These are phyloP conservation scores for Drosophila sp. DNA, from an alignment of 1,140 invertebrate genomes.

Conservation along the genomic window DNA sequence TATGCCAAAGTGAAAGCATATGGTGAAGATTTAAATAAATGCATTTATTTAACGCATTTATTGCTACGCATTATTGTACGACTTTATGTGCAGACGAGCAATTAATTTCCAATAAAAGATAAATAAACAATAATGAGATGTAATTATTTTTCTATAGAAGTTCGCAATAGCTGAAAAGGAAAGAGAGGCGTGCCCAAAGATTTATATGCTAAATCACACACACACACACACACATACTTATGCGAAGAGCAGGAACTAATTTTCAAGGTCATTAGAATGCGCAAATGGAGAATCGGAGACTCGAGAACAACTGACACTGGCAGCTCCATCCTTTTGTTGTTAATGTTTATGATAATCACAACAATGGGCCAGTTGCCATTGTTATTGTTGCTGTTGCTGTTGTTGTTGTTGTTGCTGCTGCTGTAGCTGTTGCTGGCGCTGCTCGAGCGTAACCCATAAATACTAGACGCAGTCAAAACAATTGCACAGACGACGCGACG, in stretches of 20 bases:
- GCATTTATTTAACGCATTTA: slow-evolving; percentile 56
- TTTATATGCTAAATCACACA: slow-evolving; percentile 49
- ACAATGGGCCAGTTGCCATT: slow-evolving; percentile 63
- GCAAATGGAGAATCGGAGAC: slow-evolving; percentile 41
- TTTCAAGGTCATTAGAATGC: slow-evolving; percentile 84
- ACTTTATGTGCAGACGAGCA: slow-evolving; percentile 22
- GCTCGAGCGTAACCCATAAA: slow-evolving; percentile 82
- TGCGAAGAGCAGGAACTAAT: slow-evolving; percentile 73
- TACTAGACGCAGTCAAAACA: slow-evolving; percentile 77
- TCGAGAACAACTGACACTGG: slow-evolving; percentile 41
- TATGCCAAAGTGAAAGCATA: slow-evolving; percentile 52
- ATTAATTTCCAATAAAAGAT: slow-evolving; percentile 74
- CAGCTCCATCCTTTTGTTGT: slow-evolving; percentile 68
- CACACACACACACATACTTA: slow-evolving; percentile 8
- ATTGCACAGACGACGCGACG: slow-evolving; percentile 58
- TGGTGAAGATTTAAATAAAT: slow-evolving; percentile 61
- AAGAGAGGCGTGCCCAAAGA: slow-evolving; percentile 34
- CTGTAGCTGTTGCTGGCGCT: slow-evolving; percentile 48
- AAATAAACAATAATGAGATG: slow-evolving; percentile 64
- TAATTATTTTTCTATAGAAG: slow-evolving; percentile 53
- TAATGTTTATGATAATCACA: slow-evolving; percentile 80
- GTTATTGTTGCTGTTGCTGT: slow-evolving; percentile 49
- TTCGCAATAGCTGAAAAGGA: background rate
- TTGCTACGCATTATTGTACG: slow-evolving; percentile 5
- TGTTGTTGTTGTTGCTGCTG: slow-evolving; percentile 50